phyloP scores from a whole-genome alignment of 2,113 vertebrate species.

The Nothocercus nigrocapillus region DNA sequence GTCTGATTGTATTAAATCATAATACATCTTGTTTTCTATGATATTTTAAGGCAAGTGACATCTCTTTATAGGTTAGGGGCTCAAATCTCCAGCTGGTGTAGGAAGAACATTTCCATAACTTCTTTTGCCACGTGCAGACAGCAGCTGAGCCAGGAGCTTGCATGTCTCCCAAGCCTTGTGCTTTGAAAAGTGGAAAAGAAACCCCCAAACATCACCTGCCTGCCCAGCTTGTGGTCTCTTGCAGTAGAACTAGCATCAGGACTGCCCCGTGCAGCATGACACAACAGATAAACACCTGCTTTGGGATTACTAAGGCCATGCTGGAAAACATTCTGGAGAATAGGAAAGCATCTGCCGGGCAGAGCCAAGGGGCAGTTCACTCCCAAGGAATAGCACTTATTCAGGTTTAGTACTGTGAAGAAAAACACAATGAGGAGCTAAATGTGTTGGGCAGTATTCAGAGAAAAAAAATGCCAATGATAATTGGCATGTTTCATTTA shows the following conservation, averaged over 20 bases:
- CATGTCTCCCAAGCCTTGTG: neutral
- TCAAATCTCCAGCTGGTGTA: neutral
- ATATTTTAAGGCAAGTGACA: neutral
- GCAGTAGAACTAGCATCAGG: neutral
- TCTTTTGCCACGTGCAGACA: neutral
- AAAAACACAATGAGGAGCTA: neutral
- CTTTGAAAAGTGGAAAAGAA: neutral
- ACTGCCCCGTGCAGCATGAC: neutral
- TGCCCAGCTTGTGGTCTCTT: neutral
- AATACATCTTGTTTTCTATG: neutral
- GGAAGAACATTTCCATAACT: neutral
- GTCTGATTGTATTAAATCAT: neutral
- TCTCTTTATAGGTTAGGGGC: neutral
- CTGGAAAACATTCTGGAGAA: neutral
- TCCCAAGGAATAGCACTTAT: neutral
- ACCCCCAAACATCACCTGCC: neutral
- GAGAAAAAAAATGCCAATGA: neutral
- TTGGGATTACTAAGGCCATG: neutral
- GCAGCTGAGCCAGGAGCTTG: neutral
- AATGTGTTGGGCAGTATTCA: neutral
- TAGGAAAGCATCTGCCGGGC: neutral
- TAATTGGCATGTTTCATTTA: fast-evolving
- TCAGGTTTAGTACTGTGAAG: neutral
- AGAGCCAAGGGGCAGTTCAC: neutral
- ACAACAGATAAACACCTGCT: neutral